Percentiles rank a stretch among this genome's conserved stretches.
phyloP scores from a whole-genome alignment of 2,888 invertebrate species.

The Plagodis pulveraria region DNA sequence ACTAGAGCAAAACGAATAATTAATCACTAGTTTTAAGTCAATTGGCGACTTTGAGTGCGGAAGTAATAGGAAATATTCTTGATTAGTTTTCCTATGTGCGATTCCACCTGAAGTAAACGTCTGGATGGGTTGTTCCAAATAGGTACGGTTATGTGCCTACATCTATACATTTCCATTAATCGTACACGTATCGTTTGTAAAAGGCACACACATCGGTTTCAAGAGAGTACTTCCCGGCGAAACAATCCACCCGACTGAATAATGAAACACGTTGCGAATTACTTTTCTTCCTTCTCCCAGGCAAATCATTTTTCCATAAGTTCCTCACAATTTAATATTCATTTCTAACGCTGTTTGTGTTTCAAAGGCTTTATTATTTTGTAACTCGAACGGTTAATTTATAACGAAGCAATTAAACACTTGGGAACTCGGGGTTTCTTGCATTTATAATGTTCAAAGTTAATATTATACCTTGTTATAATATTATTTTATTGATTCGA shows the following conservation, averaged over 20 bases:
- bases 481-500: no score
- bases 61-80: no score
- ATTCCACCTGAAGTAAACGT: no score
- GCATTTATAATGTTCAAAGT: neutral
- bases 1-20: no score
- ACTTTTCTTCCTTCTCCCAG: slow-evolving; percentile 42
- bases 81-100: no score
- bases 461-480: no score
- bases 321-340: slow-evolving; percentile 30
- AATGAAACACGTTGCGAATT: slow-evolving; percentile 48
- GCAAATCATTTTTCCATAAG: slow-evolving; percentile 44
- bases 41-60: no score
- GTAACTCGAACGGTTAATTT: slow-evolving; percentile 23
- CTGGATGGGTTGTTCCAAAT: no score
- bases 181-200: slow-evolving; percentile 7
- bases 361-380: slow-evolving; percentile 29
- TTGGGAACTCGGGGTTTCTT: slow-evolving; percentile 14
- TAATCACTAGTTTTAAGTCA: no score
- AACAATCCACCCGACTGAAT: slow-evolving; percentile 49
- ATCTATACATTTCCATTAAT: neutral
- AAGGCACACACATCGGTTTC: slow-evolving; percentile 22
- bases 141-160: neutral
- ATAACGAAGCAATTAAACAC: slow-evolving; percentile 16
- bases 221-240: slow-evolving; percentile 27
- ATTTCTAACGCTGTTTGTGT: slow-evolving; percentile 32